A percentile compares a stretch with the other conserved stretches of the same genome.
These are phyloP conservation scores for Microctonus hyperodae DNA, from an alignment of 2,888 invertebrate genomes.

Conservation along the genomic window DNA sequence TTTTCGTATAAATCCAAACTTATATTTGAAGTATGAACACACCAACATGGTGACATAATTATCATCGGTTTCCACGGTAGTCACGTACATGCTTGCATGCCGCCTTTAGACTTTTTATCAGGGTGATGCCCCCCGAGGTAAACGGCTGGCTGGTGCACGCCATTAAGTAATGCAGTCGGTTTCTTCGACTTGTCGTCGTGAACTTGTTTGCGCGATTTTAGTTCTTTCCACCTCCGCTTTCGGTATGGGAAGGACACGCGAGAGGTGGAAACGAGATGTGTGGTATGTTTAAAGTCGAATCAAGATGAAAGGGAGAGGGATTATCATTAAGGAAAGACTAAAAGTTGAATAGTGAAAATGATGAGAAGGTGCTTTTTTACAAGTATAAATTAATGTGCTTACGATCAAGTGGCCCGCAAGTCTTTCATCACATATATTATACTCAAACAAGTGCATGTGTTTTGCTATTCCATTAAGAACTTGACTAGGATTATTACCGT, in stretches of 20 bases:
- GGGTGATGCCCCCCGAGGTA: conserved; percentile 39
- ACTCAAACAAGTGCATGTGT: conserved; percentile 44
- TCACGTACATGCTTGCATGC: conserved; percentile 38
- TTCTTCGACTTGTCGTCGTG: conserved; percentile 51
- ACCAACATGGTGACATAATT: conserved; percentile 46
- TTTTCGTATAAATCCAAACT: background rate
- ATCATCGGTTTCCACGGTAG: conserved; percentile 41
- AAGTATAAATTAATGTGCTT: conserved; percentile 46
- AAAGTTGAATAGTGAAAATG: conserved; percentile 13
- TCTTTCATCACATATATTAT: conserved; percentile 27
- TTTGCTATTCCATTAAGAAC: too few relatives aligned
- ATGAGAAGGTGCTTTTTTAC: conserved; percentile 31
- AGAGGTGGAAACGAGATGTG: conserved; percentile 5
- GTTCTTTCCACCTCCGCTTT: conserved; percentile 30
- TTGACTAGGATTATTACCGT: conserved; percentile 1
- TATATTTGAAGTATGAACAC: conserved; percentile 33
- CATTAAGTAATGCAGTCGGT: conserved; percentile 57
- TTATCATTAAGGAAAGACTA: background rate
- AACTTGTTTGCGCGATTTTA: conserved; percentile 36
- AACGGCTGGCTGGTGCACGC: conserved; percentile 49
- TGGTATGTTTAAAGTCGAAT: conserved; percentile 5
- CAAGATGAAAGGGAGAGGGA: background rate
- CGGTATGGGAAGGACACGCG: conserved; percentile 22
- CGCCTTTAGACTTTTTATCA: conserved; percentile 35
- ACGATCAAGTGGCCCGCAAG: conserved; percentile 5